Evolutionary conservation across 2,113 vertebrate genomes (phyloP).

Genomic region (Zosterops japonicus): DNA sequence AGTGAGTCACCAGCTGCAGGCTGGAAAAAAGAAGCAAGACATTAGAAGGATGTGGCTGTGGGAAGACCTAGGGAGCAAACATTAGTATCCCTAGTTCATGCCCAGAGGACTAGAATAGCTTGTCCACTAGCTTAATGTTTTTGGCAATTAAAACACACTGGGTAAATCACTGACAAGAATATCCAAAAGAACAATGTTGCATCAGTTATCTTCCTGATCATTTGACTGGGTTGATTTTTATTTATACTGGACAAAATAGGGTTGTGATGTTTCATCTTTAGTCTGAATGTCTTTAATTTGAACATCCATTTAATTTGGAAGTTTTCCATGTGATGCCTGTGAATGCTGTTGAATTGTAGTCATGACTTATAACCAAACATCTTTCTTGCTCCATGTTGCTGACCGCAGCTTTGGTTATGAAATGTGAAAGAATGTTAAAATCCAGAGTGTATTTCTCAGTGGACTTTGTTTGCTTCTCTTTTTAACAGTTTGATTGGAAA

Average conservation of each 20-base stretch:
- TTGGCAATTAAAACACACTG: neutral
- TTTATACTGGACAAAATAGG: slow-evolving; percentile 28
- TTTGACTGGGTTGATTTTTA: neutral
- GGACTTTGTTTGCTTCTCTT: slow-evolving; percentile 22
- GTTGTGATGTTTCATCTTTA: neutral
- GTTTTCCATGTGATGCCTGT: neutral
- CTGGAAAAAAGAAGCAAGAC: neutral
- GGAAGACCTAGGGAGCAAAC: neutral
- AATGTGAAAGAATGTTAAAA: slow-evolving; percentile 49
- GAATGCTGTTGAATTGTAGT: neutral
- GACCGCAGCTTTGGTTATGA: slow-evolving; percentile 9
- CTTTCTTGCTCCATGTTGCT: neutral
- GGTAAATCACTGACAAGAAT: slow-evolving; percentile 8
- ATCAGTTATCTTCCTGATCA: slow-evolving; percentile 15
- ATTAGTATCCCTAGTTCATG: neutral
- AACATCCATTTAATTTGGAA: slow-evolving; percentile 26
- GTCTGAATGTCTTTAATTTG: slow-evolving; percentile 18
- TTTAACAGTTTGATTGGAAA: neutral
- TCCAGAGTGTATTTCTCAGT: neutral
- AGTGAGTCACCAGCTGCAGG: neutral
- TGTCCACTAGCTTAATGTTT: neutral
- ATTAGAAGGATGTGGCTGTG: neutral
- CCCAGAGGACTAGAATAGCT: neutral
- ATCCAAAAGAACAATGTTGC: neutral
- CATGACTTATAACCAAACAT: neutral